Base-by-base conservation (phyloP, 2,888 invertebrate species). In the Agonopterix alstromeriana region DNA sequence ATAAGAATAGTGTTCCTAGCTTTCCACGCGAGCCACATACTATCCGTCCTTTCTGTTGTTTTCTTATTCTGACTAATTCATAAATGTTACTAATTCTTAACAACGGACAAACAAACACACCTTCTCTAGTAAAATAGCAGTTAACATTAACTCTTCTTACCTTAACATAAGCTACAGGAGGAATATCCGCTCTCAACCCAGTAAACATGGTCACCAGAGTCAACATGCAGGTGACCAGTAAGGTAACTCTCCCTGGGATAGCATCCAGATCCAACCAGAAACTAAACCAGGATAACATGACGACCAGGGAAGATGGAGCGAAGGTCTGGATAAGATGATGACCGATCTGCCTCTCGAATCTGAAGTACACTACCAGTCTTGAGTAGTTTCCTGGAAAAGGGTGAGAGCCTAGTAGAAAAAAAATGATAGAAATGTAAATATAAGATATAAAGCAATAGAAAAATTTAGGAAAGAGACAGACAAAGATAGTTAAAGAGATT, bases 141-240 rank as follows among this genome's bases (percentile, higher is more conserved):
- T 17, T 17, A 17, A 27, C 12, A 36, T 27, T 27, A 27, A 27
- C 27, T 27, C 27, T 27, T 49, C 67, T 67, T 81, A 95, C 96
- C 91, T 95, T 96, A 3, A 96, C 93, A 77, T 96, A 96, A 46
- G 95, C 95, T 8, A 96, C 95, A 38, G 95, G 95, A 35, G 95
- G 96, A 63, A 96, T 94, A 75, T 95, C 94, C 47, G 94, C 94
- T 66, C 94, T 89, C 10, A 95, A 76, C 0, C 95, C 95, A 4
- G 95, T 95, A 65, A 96, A 96, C 94, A 95, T 95, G 12, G 95
- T 96, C 43, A 95, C 95, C 42, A 96, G 81, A 0, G 95, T 95
- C 62, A 96, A 86, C 92, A 96, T 93, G 72, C 95, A 95, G 8
- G 95, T 96, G 11, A 96, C 95, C 48, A 96, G 82, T 35, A 96